Percentiles rank a stretch among this genome's conserved stretches.
phyloP scores from a whole-genome alignment of 2,113 vertebrate genomes.

The Syrmaticus mikado region DNA sequence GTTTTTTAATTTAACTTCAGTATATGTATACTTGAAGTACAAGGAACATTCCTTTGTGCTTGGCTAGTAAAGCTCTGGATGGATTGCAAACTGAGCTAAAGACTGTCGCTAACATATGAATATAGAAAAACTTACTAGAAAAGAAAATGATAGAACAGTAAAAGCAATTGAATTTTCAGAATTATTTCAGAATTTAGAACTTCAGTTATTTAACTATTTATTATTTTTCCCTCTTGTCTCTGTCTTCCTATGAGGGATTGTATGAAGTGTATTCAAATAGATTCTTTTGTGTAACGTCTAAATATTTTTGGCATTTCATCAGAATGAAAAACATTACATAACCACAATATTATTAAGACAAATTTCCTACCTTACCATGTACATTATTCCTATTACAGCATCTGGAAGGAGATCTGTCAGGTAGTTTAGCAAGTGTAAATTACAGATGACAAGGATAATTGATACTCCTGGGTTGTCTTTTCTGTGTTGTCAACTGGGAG shows the following conservation, averaged over 20 bases:
- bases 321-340: constrained; percentile 32
- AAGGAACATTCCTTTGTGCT: background rate
- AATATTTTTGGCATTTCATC: background rate
- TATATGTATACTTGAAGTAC: background rate
- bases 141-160: background rate
- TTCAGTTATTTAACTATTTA: background rate
- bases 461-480: constrained; percentile 16
- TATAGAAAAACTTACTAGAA: background rate
- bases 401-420: constrained; percentile 24
- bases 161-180: background rate
- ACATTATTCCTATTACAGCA: background rate
- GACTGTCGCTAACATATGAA: background rate
- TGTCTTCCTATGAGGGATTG: background rate
- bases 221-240: background rate
- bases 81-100: background rate
- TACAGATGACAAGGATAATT: constrained; percentile 54
- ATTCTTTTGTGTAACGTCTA: background rate
- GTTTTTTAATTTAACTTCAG: background rate
- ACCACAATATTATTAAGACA: background rate
- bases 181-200: background rate
- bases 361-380: background rate
- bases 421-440: constrained; percentile 45
- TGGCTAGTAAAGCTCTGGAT: background rate
- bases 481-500: constrained; percentile 11
- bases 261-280: background rate